phyloP scores from a whole-genome alignment of 2,888 invertebrate species.

The Epistrophe grossulariae region DNA sequence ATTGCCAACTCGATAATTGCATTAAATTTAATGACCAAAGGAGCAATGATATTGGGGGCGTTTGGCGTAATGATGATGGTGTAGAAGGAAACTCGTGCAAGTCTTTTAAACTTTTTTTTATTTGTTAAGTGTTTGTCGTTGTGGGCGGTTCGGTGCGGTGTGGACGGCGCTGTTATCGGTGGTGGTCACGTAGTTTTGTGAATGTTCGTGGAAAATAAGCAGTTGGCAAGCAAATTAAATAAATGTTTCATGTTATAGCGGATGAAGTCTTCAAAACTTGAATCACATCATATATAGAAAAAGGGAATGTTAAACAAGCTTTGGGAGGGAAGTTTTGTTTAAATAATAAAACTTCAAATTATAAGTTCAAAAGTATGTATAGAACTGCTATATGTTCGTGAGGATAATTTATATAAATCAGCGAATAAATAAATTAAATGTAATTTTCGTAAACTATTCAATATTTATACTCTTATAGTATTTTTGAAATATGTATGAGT shows the following conservation, averaged over 20 bases:
- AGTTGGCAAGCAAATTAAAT: conserved; percentile 2
- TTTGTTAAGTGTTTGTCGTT: not conserved
- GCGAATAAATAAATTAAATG: too few species aligned
- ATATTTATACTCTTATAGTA: too few species aligned
- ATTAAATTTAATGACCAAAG: conserved; percentile 65
- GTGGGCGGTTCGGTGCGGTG: not conserved
- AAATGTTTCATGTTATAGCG: not conserved
- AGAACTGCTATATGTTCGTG: not conserved
- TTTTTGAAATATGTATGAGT: too few species aligned
- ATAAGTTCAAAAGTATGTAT: not conserved
- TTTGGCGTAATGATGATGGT: not conserved
- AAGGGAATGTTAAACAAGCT: not conserved
- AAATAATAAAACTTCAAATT: not conserved
- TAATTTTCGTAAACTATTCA: too few species aligned
- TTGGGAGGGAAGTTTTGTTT: not conserved
- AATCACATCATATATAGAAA: not conserved
- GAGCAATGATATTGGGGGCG: conserved; percentile 21
- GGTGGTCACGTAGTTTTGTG: conserved; percentile 3
- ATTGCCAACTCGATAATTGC: conserved; percentile 68
- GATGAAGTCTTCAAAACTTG: not conserved
- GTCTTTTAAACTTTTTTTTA: conserved; percentile 3
- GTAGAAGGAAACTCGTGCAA: not conserved
- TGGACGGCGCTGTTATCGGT: too few species aligned
- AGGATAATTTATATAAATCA: too few species aligned
- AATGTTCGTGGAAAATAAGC: conserved; percentile 14